Evolutionary conservation across 2,113 vertebrate species (phyloP).

Genomic region (Passer domesticus): DNA sequence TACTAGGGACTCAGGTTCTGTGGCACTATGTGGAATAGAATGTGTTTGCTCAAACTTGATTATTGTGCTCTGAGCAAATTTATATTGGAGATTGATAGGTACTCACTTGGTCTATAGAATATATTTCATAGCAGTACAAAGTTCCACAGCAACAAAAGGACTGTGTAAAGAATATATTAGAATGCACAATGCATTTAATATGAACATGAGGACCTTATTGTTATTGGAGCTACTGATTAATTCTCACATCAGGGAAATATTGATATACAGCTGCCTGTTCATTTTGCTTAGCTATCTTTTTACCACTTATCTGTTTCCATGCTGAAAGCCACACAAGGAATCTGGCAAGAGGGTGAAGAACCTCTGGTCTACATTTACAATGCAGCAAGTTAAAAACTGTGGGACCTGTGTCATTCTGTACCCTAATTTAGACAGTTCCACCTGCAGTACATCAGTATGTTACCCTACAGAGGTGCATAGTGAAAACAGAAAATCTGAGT

Average conservation of each 20-base stretch:
- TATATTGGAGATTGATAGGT: neutral
- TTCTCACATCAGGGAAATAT: conserved; percentile 20
- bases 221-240: conserved; percentile 33
- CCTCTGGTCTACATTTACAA: neutral
- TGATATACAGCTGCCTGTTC: conserved; percentile 41
- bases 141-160: neutral
- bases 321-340: neutral
- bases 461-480: neutral
- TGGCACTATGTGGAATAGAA: neutral
- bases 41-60: neutral
- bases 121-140: neutral
- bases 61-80: conserved; percentile 13
- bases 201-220: neutral
- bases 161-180: conserved; percentile 20
- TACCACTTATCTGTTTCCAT: neutral
- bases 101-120: neutral
- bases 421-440: neutral
- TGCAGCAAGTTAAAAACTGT: neutral
- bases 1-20: neutral
- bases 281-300: neutral
- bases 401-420: neutral
- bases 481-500: neutral
- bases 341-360: neutral
- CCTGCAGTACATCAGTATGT: neutral
- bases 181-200: conserved; percentile 1